Evolutionary conservation across 2,797 vertebrate species (phyloP), one percentile per base, ranked within the genome.

Genomic region (Chaetophractus vellerosus): DNA sequence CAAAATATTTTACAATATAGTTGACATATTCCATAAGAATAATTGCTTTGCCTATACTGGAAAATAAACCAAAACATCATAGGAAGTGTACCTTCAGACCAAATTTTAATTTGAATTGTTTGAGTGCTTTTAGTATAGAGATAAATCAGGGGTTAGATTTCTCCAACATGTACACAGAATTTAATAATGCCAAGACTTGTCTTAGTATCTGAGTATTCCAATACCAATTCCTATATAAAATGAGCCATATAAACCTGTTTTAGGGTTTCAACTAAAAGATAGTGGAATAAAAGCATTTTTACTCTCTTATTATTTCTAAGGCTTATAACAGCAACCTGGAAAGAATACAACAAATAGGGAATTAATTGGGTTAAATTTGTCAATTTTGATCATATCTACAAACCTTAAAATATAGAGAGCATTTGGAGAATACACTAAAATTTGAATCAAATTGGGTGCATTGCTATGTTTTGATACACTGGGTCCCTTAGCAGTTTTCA

Each of bases 161-260:
- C 61, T 68, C 7, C 36, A 11, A 12, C 59, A 66, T 64, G 28
- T 26, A 68, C 21, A n/a, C 14, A 83, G 33, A 81, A 18, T 28
- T 63, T 64, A 26, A 52, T 52, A 83, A 91, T 75, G 19, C 15
- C 41, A 36, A 63, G 41, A 75, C 55, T 75, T 50, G 9, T 50
- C 50, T 52, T 75, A 45, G 23, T 83, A 55, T 12, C 41, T 45
- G 45, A 52, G 33, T 68, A 71, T 78, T 89, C 48, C 28, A 69
- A 52, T 89, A n/a, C 24, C 21, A 5, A 26, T 90, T 90, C 19
- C 78, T 69, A 69, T 71, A 63, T 50, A 88, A 83, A 89, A 38
- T 50, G 61, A 82, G n/a, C 59, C 66, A 48, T 82, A 82, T 59
- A 66, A 88, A 38, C n/a, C 23, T 69, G 59, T 24, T 48, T 91